Evolutionary conservation across 2,113 vertebrate species (phyloP).

Genomic region (Chunga burmeisteri): DNA sequence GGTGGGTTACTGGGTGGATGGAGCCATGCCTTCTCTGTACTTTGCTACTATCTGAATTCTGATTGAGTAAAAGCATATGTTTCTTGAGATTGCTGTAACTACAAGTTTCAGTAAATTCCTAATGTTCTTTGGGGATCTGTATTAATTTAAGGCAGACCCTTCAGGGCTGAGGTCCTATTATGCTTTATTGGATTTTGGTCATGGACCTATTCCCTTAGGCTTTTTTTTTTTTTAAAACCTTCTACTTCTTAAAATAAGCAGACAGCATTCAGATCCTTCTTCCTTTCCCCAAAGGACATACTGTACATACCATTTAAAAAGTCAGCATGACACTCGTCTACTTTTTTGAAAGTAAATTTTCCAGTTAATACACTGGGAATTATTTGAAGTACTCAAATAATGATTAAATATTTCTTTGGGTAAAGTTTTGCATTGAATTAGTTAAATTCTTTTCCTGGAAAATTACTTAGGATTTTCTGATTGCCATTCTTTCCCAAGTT

Average conservation of each 20-base stretch:
- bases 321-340: not conserved
- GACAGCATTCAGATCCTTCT: not conserved
- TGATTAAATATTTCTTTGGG: not conserved
- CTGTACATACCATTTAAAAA: not conserved
- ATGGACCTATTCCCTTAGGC: not conserved
- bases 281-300: not conserved
- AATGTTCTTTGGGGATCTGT: not conserved
- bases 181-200: not conserved
- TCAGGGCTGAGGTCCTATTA: not conserved
- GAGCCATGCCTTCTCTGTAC: not conserved
- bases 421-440: not conserved
- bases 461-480: not conserved
- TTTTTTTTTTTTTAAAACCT: not conserved
- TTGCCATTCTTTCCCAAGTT: not conserved
- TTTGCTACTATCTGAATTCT: not conserved
- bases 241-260: not conserved
- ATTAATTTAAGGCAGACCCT: not conserved
- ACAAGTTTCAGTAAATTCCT: not conserved
- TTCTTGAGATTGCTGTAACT: not conserved
- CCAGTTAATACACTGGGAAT: not conserved
- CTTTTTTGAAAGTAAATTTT: not conserved
- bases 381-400: not conserved
- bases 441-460: not conserved
- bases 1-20: not conserved
- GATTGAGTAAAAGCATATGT: not conserved